These are phyloP conservation scores for Myxocyprinus asiaticus DNA, from an alignment of 2,113 vertebrate genomes.

Conservation along the genomic window DNA sequence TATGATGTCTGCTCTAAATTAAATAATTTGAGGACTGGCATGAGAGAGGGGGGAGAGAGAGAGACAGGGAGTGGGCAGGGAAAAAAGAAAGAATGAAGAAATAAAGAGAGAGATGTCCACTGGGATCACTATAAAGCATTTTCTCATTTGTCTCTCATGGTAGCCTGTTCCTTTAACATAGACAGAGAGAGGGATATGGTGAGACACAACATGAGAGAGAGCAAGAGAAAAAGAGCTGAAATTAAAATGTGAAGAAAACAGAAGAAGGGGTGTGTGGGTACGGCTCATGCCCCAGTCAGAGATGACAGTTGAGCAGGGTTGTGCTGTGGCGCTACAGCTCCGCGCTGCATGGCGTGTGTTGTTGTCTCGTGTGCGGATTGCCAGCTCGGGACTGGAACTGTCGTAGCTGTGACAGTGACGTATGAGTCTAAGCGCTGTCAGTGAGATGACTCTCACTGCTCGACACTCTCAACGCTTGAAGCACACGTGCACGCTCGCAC, in stretches of 20 bases:
- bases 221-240: constrained; percentile 50
- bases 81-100: constrained; percentile 12
- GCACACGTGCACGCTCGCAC: constrained; percentile 8
- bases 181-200: neutral
- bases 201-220: constrained; percentile 46
- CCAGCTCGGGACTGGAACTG: constrained; percentile 49
- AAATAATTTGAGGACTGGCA: constrained; percentile 55
- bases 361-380: constrained; percentile 46
- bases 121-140: constrained; percentile 31
- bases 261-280: constrained; percentile 44
- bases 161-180: constrained; percentile 34
- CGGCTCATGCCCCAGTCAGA: constrained; percentile 50
- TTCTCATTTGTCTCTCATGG: constrained; percentile 43
- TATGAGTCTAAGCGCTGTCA: constrained; percentile 47
- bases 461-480: constrained; percentile 8
- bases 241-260: constrained; percentile 41
- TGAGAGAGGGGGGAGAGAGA: constrained; percentile 28
- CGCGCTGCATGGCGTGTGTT: constrained; percentile 50
- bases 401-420: constrained; percentile 55
- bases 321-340: constrained; percentile 59
- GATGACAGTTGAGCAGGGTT: constrained; percentile 63
- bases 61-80: neutral
- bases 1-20: constrained; percentile 57
- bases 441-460: constrained; percentile 33
- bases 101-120: constrained; percentile 44